Percentiles rank a stretch among this genome's conserved stretches.
phyloP scores from a whole-genome alignment of 1,140 invertebrate genomes.

The Carposina sasakii region DNA sequence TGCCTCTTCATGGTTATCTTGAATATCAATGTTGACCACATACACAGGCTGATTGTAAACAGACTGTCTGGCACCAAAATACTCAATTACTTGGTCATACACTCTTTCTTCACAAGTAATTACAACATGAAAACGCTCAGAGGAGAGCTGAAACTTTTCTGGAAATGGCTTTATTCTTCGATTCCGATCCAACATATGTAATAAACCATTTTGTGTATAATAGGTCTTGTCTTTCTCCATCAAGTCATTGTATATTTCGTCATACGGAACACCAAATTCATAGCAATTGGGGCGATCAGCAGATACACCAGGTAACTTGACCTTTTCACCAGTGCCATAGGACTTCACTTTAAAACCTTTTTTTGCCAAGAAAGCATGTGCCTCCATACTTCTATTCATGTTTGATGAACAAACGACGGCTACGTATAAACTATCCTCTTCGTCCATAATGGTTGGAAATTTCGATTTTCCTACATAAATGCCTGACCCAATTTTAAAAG shows the following conservation, averaged over 20 bases:
- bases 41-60: constrained; percentile 91
- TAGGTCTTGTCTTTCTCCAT: constrained; percentile 89
- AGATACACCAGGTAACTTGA: constrained; percentile 96
- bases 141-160: constrained; percentile 93
- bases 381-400: constrained; percentile 99
- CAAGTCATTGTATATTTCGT: constrained; percentile 98
- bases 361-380: constrained; percentile 96
- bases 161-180: constrained; percentile 94
- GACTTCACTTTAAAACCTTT: constrained; percentile 97
- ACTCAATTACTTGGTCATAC: constrained; percentile 94
- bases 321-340: constrained; percentile 97
- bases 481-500: no score
- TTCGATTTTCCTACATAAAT: no score
- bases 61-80: constrained; percentile 81
- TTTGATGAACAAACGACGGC: constrained; percentile 99
- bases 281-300: constrained; percentile 98
- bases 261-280: constrained; percentile 97
- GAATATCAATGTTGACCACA: constrained; percentile 99
- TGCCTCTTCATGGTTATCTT: constrained; percentile 99
- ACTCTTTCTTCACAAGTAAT: constrained; percentile 99
- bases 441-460: no score
- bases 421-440: constrained; percentile 81
- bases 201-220: constrained; percentile 98
- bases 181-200: constrained; percentile 99
- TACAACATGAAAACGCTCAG: constrained; percentile 96